These are phyloP conservation scores for Lasiurus borealis DNA, from an alignment of 2,113 vertebrate genomes.

Conservation along the genomic window DNA sequence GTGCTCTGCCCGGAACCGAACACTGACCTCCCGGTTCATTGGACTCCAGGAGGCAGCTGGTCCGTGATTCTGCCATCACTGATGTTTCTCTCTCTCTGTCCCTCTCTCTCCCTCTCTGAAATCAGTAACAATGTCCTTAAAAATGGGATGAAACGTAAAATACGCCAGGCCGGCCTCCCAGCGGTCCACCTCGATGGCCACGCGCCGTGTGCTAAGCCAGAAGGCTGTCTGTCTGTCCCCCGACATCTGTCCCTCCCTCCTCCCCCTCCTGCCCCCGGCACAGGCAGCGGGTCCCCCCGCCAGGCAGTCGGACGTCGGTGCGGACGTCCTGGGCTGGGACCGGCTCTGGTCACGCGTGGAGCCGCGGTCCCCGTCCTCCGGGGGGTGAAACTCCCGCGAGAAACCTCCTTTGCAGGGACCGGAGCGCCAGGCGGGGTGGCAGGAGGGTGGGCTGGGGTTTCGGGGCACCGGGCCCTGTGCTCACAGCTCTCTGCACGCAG, in stretches of 20 bases:
- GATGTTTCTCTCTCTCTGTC: no score
- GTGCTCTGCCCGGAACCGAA: no score
- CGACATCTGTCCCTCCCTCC: not conserved
- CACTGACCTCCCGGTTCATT: no score
- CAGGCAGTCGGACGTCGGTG: rapidly evolving
- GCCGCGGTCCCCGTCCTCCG: not conserved
- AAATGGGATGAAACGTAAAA: not conserved
- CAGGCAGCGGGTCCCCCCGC: not conserved
- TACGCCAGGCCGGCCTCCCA: not conserved
- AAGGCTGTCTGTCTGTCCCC: not conserved
- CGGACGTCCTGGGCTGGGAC: rapidly evolving
- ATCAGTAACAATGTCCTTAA: no score
- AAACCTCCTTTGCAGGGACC: not conserved
- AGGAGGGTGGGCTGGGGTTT: not conserved
- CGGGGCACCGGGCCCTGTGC: not conserved
- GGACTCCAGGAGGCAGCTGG: no score
- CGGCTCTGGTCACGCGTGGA: not conserved
- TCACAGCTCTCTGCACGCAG: not conserved
- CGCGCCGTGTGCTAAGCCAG: rapidly evolving
- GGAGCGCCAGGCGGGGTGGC: not conserved
- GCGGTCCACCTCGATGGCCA: not conserved
- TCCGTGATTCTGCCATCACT: no score
- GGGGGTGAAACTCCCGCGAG: not conserved
- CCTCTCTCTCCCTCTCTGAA: no score
- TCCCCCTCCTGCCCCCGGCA: no score